A percentile compares a stretch with the other conserved stretches of the same genome.
These are phyloP conservation scores for Drosophila tanythrix DNA, from an alignment of 2,888 invertebrate genomes.

Conservation along the genomic window DNA sequence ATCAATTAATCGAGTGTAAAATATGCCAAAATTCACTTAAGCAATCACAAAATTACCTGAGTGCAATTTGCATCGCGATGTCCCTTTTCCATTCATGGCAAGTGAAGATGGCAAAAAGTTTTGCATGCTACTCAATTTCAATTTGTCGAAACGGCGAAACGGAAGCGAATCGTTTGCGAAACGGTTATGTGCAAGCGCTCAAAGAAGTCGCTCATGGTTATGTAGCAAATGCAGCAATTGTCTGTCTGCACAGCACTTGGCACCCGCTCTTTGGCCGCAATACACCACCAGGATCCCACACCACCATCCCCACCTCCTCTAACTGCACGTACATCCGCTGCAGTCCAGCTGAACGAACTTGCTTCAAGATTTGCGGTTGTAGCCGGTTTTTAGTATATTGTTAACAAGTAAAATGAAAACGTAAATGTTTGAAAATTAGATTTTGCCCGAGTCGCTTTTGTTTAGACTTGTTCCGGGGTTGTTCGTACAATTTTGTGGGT, in stretches of 20 bases:
- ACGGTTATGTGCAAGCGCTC: slow-evolving; percentile 45
- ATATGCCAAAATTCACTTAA: neutral
- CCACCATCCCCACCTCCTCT: neutral
- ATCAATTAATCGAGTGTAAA: slow-evolving; percentile 22
- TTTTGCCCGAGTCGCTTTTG: slow-evolving; percentile 72
- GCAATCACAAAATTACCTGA: neutral
- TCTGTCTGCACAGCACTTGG: slow-evolving; percentile 19
- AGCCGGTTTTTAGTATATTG: slow-evolving; percentile 61
- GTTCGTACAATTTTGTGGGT: slow-evolving; percentile 20
- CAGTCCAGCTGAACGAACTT: slow-evolving; percentile 22
- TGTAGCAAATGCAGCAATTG: slow-evolving; percentile 44
- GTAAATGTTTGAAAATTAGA: slow-evolving; percentile 81
- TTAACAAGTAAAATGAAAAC: slow-evolving; percentile 80
- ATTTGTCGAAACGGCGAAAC: slow-evolving; percentile 46
- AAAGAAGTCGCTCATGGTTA: slow-evolving; percentile 67
- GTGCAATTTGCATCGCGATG: neutral
- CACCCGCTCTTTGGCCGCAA: slow-evolving; percentile 16
- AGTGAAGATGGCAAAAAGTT: slow-evolving; percentile 38
- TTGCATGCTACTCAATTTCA: slow-evolving; percentile 64
- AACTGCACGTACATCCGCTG: neutral
- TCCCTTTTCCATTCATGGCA: neutral
- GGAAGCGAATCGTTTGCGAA: slow-evolving; percentile 31
- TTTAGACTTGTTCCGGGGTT: slow-evolving; percentile 46
- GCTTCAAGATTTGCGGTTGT: slow-evolving; percentile 53
- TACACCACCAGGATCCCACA: neutral